Percentiles rank a stretch among this genome's conserved stretches.
phyloP scores from a whole-genome alignment of 2,888 invertebrate genomes.

The Oscheius sp. region DNA sequence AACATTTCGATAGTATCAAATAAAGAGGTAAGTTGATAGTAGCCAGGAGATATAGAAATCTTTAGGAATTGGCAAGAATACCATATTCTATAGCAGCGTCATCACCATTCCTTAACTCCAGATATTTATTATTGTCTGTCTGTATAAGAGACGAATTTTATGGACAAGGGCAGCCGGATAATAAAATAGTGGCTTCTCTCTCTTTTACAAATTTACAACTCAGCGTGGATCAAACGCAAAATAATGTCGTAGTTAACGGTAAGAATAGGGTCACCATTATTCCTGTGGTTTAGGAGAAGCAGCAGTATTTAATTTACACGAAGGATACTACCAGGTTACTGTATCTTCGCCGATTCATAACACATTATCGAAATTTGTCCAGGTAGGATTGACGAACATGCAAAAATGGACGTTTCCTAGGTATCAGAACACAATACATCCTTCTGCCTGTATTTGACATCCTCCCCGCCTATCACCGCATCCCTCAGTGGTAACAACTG shows the following conservation, averaged over 20 bases:
- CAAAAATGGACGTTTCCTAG: background rate
- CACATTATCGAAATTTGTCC: constrained; percentile 1
- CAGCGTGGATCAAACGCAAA: constrained; percentile 1
- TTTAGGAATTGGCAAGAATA: background rate
- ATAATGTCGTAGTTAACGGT: constrained; percentile 31
- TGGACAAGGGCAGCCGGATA: background rate
- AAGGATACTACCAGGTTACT: constrained; percentile 32
- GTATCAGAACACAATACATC: constrained; percentile 30
- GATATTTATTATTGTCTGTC: background rate
- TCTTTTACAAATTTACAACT: constrained; percentile 27
- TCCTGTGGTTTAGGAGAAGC: constrained; percentile 18
- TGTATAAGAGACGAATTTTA: constrained; percentile 28
- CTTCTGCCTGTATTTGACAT: constrained; percentile 17
- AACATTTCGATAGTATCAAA: background rate
- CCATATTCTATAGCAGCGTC: background rate
- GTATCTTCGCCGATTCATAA: constrained; percentile 20
- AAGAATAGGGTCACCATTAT: background rate
- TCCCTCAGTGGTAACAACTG: constrained; percentile 8
- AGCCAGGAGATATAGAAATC: too few species aligned
- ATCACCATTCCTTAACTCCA: background rate
- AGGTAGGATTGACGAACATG: background rate
- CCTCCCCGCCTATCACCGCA: background rate
- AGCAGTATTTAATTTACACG: constrained; percentile 3
- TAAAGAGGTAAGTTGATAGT: constrained; percentile 9
- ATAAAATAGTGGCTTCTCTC: constrained; percentile 8